These are phyloP conservation scores for Promerops cafer DNA, from an alignment of 2,113 vertebrate genomes.

Conservation along the genomic window DNA sequence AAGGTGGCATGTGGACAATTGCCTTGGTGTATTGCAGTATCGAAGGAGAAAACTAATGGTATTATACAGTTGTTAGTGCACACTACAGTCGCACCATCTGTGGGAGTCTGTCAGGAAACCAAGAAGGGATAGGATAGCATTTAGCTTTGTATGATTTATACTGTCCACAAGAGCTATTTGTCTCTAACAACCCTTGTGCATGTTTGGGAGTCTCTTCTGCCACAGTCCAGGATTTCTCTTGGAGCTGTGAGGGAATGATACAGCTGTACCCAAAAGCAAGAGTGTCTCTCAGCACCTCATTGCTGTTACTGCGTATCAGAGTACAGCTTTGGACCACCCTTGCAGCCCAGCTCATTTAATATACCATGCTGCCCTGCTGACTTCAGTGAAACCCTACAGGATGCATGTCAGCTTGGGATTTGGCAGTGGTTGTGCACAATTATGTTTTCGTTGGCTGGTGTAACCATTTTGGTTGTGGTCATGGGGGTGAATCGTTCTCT, in stretches of 20 bases:
- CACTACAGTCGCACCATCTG: background rate
- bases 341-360: background rate
- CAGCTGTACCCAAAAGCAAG: background rate
- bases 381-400: conserved; percentile 2
- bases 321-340: conserved; percentile 41
- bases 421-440: background rate
- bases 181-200: background rate
- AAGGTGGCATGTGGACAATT: background rate
- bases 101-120: background rate
- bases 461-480: background rate
- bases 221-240: background rate
- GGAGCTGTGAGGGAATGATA: background rate
- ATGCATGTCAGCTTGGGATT: conserved; percentile 13
- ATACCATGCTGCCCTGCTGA: background rate
- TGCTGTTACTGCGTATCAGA: background rate
- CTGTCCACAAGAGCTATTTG: background rate
- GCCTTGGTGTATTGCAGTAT: background rate
- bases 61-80: background rate
- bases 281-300: background rate
- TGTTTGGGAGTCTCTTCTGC: background rate
- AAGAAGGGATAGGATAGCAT: background rate
- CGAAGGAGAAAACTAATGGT: background rate
- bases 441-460: conserved; percentile 41
- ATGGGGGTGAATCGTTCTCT: background rate
- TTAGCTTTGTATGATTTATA: background rate